Conservation (phyloP, 1,140 invertebrate species). For the Pygmarrhopalites habei region DNA sequence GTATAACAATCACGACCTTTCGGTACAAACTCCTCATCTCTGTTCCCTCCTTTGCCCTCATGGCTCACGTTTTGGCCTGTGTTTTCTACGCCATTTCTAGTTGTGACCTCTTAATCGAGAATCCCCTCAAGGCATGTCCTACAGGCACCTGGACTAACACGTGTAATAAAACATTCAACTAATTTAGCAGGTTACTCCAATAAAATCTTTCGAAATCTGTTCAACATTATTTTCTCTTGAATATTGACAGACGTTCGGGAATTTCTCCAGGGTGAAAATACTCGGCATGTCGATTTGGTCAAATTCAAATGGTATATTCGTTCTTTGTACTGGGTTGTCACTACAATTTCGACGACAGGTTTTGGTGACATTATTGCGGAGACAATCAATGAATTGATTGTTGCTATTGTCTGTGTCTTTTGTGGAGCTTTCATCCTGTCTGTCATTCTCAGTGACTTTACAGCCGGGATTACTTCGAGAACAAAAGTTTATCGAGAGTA, state of each 20-base stretch:
- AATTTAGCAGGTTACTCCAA: too few relatives aligned
- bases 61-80: slow-evolving; percentile 1
- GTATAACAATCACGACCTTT: slow-evolving; percentile 1
- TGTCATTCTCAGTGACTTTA: slow-evolving; percentile 24
- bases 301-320: slow-evolving; percentile 23
- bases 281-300: not conserved
- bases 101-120: not conserved
- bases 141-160: too few relatives aligned
- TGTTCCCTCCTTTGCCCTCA: not conserved
- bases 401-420: slow-evolving; percentile 18
- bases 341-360: slow-evolving; percentile 23
- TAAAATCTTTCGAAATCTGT: too few relatives aligned
- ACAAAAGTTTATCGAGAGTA: slow-evolving; percentile 18
- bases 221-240: too few relatives aligned
- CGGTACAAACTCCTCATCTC: not conserved
- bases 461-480: slow-evolving; percentile 16
- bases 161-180: too few relatives aligned
- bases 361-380: slow-evolving; percentile 27
- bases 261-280: not conserved
- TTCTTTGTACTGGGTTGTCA: slow-evolving; percentile 25
- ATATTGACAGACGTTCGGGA: not conserved
- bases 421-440: slow-evolving; percentile 24
- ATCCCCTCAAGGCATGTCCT: not conserved
- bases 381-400: slow-evolving; percentile 6
- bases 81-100: not conserved